A percentile compares a stretch with the other conserved stretches of the same genome.
Evolutionary conservation across 1,140 invertebrate genomes (phyloP).

Genomic region (Belonocnema kinseyi): DNA sequence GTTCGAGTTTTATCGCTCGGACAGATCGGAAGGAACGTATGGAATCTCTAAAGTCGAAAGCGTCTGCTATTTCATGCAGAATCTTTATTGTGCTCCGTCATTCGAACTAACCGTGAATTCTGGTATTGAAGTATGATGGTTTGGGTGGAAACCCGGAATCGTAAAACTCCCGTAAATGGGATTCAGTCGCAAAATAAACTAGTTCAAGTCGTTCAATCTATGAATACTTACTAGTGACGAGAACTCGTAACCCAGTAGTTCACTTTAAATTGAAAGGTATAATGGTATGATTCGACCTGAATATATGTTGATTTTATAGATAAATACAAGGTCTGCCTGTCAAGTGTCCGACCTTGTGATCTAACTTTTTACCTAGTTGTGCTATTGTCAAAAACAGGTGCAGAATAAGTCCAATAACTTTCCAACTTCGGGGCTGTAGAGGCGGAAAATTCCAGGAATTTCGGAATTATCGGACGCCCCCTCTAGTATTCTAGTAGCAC

Average conservation of each 20-base stretch:
- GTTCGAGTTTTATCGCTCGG: background rate
- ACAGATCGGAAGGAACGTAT: background rate
- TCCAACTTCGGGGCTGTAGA: too few relatives aligned
- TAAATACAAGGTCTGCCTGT: background rate
- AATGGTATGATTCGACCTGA: background rate
- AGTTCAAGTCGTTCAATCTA: background rate
- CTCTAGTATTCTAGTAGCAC: too few relatives aligned
- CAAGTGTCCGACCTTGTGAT: too few relatives aligned
- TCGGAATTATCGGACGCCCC: too few relatives aligned
- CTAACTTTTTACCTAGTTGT: too few relatives aligned
- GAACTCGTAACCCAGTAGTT: background rate
- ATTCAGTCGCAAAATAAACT: constrained; percentile 23
- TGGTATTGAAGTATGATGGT: background rate
- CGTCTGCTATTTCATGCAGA: constrained; percentile 9
- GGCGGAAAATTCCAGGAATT: too few relatives aligned
- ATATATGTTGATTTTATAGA: background rate
- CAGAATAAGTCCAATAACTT: too few relatives aligned
- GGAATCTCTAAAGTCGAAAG: background rate
- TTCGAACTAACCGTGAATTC: constrained; percentile 18
- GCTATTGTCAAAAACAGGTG: too few relatives aligned
- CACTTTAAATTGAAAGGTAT: background rate
- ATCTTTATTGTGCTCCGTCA: constrained; percentile 7
- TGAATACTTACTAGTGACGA: background rate
- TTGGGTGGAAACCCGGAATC: background rate
- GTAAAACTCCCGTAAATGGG: background rate